Conservation (phyloP, 2,113 vertebrate genomes). For the Eidolon helvum region DNA sequence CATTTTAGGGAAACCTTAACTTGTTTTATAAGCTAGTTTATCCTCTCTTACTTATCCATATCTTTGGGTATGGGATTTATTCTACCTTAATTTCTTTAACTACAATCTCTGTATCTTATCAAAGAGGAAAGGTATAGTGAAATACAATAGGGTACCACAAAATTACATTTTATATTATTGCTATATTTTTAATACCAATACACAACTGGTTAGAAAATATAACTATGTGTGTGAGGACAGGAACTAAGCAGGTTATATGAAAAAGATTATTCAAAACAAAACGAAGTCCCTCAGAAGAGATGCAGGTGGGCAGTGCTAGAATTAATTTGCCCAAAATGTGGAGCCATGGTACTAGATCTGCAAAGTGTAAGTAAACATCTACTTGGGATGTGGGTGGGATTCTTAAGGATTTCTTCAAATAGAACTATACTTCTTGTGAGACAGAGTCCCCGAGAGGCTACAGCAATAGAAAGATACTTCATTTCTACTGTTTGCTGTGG, state of each 20-base stretch:
- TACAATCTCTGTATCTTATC: background rate
- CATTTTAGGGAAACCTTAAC: background rate
- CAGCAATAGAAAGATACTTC: constrained; percentile 20
- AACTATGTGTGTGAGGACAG: background rate
- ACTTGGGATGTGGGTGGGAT: background rate
- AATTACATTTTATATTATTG: background rate
- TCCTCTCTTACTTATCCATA: background rate
- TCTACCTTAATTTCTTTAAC: background rate
- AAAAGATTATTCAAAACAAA: background rate
- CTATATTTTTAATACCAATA: background rate
- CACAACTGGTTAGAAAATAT: constrained; percentile 1
- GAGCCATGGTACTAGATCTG: background rate
- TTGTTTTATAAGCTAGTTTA: background rate
- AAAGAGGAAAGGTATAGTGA: constrained; percentile 3
- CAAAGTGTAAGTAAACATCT: constrained; percentile 40
- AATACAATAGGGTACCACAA: background rate
- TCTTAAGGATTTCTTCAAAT: constrained; percentile 62
- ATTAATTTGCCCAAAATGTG: constrained; percentile 2
- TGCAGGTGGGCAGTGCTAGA: background rate
- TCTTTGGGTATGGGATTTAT: background rate
- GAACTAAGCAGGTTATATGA: background rate
- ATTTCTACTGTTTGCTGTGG: constrained; percentile 55
- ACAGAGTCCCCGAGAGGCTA: constrained; percentile 9
- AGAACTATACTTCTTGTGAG: constrained; percentile 18
- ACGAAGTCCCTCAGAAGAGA: background rate